Conservation (phyloP, 2,797 vertebrate genomes). For the Podarcis siculus region DNA sequence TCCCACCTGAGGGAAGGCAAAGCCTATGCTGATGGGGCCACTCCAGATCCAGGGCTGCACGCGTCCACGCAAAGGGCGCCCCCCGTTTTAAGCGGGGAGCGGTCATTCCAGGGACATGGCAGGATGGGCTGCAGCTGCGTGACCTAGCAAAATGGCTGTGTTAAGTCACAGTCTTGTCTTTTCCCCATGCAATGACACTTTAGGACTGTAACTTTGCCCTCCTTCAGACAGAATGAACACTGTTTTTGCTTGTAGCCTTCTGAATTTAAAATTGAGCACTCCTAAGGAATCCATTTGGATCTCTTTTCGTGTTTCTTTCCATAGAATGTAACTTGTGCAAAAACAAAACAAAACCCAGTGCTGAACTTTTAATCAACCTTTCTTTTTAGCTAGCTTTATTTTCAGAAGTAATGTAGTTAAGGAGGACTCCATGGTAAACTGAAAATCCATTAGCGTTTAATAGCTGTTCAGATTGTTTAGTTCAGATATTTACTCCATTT, state of each 20-base stretch:
- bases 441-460: conserved; percentile 41
- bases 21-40: too few species aligned
- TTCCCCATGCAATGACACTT: too few species aligned
- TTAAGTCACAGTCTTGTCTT: too few species aligned
- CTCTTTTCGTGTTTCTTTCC: not conserved
- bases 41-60: too few species aligned
- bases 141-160: too few species aligned
- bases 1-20: too few species aligned
- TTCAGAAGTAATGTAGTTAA: conserved; percentile 3
- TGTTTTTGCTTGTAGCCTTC: not conserved
- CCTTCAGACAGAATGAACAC: not conserved
- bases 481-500: conserved; percentile 39
- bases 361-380: conserved; percentile 21
- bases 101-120: too few species aligned
- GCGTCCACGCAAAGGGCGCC: too few species aligned
- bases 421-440: conserved; percentile 7
- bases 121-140: too few species aligned
- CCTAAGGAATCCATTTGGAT: not conserved
- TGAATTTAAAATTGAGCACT: not conserved
- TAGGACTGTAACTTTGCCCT: too few species aligned
- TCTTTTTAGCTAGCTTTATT: conserved; percentile 1
- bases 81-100: too few species aligned
- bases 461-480: conserved; percentile 27
- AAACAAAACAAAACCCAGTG: not conserved
- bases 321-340: not conserved